A percentile compares a stretch with the other conserved stretches of the same genome.
phyloP scores from a whole-genome alignment of 2,797 vertebrate species.

The Neosilurus hyrtlii region DNA sequence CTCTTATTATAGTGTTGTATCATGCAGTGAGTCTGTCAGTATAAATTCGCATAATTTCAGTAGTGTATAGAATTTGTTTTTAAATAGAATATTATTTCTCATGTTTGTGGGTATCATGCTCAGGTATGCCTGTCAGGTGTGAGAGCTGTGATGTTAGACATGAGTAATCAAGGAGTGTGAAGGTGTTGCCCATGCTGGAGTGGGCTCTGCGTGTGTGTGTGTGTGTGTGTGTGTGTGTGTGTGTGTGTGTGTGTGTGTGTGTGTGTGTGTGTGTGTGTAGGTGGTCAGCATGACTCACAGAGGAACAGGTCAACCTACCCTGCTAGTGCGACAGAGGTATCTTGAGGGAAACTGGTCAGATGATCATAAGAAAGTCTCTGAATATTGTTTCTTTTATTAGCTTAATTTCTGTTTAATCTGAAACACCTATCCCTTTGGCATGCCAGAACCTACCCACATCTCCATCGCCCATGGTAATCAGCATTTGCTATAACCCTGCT shows the following conservation, averaged over 20 bases:
- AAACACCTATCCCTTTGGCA: not conserved
- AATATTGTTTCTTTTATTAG: not conserved
- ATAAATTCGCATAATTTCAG: not conserved
- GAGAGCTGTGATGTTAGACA: slow-evolving; percentile 27
- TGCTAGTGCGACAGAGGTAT: slow-evolving; percentile 17
- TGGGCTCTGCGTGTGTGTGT: slow-evolving; percentile 17
- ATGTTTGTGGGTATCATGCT: slow-evolving; percentile 4
- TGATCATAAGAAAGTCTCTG: not conserved
- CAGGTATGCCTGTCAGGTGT: slow-evolving; percentile 28
- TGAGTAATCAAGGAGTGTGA: slow-evolving; percentile 42
- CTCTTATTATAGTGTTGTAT: not conserved
- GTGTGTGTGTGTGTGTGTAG: slow-evolving; percentile 25
- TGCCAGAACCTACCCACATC: not conserved
- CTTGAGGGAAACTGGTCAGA: not conserved
- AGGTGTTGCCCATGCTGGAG: slow-evolving; percentile 27
- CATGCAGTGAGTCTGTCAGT: not conserved
- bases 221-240: slow-evolving; percentile 27
- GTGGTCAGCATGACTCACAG: slow-evolving; percentile 38
- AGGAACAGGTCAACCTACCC: slow-evolving; percentile 11
- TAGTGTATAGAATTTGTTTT: slow-evolving; percentile 1
- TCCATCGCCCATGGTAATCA: not conserved
- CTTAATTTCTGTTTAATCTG: not conserved
- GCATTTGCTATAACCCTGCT: not conserved
- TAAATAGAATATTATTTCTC: not conserved
- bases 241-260: slow-evolving; percentile 12